Evolutionary conservation across 2,797 vertebrate species (phyloP).

Genomic region (Ceryle rudis): DNA sequence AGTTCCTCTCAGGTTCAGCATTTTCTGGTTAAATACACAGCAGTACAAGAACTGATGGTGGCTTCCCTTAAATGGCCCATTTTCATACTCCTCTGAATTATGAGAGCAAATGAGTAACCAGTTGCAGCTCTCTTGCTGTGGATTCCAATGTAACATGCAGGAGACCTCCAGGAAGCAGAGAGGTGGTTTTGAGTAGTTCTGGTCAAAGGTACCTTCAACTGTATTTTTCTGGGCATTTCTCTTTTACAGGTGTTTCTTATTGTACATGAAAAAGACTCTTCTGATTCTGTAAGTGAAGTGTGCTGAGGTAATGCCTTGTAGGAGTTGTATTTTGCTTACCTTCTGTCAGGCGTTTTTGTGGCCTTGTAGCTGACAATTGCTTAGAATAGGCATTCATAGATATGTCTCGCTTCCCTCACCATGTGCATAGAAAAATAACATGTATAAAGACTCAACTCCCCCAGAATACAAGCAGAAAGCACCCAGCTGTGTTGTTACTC

Average conservation of each 20-base stretch:
- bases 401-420: neutral
- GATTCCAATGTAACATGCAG: accelerated
- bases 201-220: neutral
- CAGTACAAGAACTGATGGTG: accelerated
- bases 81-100: neutral
- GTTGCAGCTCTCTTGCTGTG: neutral
- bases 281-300: neutral
- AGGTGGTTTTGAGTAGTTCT: neutral
- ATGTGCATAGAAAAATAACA: accelerated
- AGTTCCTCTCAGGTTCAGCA: neutral
- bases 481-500: neutral
- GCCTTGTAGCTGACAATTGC: neutral
- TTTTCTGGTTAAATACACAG: neutral
- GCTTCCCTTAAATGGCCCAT: accelerated
- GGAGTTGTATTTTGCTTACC: neutral
- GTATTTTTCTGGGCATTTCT: neutral
- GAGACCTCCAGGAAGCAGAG: accelerated
- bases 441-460: neutral
- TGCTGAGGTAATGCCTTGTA: accelerated
- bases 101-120: neutral
- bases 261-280: neutral
- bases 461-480: neutral
- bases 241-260: neutral
- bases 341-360: accelerated
- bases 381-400: neutral